These are phyloP conservation scores for Lithophane ornitopus DNA, from an alignment of 2,888 invertebrate genomes.

Conservation along the genomic window DNA sequence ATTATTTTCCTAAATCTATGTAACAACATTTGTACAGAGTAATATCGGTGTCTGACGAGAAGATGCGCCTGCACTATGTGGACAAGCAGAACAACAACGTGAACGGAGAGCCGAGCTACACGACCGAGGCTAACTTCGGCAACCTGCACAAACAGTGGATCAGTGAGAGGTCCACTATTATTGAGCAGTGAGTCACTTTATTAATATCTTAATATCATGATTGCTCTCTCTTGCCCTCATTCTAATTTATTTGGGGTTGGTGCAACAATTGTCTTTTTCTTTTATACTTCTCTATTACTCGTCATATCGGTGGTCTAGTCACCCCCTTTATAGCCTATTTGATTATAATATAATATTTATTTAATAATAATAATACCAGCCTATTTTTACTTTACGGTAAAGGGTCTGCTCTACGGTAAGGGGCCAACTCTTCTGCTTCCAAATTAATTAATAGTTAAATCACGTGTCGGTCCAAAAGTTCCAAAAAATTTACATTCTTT, in stretches of 20 bases:
- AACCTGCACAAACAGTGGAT: slow-evolving; percentile 87
- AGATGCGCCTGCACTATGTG: slow-evolving; percentile 85
- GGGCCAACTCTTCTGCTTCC: background rate
- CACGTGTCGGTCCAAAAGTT: background rate
- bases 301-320: too few species aligned
- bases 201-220: too few species aligned
- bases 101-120: slow-evolving; percentile 77
- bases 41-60: slow-evolving; percentile 91
- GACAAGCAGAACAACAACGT: slow-evolving; percentile 79
- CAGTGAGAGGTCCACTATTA: slow-evolving; percentile 87
- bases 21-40: slow-evolving; percentile 83
- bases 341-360: too few species aligned
- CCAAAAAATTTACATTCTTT: background rate
- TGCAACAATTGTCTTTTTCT: too few species aligned
- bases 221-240: too few species aligned
- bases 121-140: slow-evolving; percentile 85
- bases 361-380: too few species aligned
- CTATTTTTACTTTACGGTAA: background rate
- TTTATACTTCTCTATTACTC: too few species aligned
- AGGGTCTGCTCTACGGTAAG: background rate
- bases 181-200: slow-evolving; percentile 89
- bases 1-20: too few species aligned
- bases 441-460: background rate
- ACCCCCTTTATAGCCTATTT: too few species aligned
- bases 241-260: too few species aligned